phyloP scores from a whole-genome alignment of 1,140 invertebrate genomes.

The Limonius californicus region DNA sequence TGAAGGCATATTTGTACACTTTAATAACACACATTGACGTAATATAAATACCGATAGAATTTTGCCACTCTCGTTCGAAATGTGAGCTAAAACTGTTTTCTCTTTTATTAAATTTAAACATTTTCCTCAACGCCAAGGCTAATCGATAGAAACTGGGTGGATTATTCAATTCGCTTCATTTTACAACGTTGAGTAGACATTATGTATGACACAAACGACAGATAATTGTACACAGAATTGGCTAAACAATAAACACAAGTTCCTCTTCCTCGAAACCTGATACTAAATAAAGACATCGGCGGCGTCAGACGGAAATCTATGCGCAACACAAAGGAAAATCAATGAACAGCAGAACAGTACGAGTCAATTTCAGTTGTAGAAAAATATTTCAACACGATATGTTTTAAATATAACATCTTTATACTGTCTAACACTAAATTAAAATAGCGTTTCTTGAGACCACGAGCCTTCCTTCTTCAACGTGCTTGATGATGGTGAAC shows the following conservation, averaged over 20 bases:
- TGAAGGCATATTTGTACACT: slow-evolving; percentile 8
- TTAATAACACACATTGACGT: neutral
- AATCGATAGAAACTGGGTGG: neutral
- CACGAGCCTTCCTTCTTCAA: slow-evolving; percentile 24
- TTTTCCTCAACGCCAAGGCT: neutral
- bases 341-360: neutral
- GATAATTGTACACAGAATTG: neutral
- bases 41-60: neutral
- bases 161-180: neutral
- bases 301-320: neutral
- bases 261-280: neutral
- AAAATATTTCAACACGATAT: slow-evolving; percentile 8
- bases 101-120: neutral
- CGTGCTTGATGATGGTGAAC: neutral
- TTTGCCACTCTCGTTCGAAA: neutral
- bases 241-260: slow-evolving; percentile 2
- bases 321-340: slow-evolving; percentile 7
- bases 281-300: slow-evolving; percentile 9
- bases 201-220: slow-evolving; percentile 9
- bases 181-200: neutral
- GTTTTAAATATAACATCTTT: slow-evolving; percentile 10
- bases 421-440: slow-evolving; percentile 2
- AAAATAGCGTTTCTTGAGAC: slow-evolving; percentile 42
- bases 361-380: slow-evolving; percentile 7
- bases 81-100: neutral